These are phyloP conservation scores for Callionymus lyra DNA, from an alignment of 2,113 vertebrate genomes.

Conservation along the genomic window DNA sequence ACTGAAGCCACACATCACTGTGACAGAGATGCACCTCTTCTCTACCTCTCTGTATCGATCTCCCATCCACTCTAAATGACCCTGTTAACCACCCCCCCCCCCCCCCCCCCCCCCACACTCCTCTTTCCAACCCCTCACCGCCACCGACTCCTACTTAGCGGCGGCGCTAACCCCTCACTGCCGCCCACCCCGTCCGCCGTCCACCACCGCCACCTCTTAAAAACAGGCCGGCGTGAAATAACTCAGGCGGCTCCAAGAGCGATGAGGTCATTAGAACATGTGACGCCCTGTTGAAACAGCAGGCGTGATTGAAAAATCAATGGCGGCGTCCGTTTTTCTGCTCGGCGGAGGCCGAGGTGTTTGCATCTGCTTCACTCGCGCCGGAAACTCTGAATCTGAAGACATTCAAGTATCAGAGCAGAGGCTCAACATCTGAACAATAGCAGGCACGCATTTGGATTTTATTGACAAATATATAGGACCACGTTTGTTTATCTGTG, in stretches of 20 bases:
- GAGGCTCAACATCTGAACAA: too few relatives aligned
- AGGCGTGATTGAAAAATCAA: slow-evolving; percentile 70
- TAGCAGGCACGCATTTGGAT: too few relatives aligned
- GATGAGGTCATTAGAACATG: slow-evolving; percentile 71
- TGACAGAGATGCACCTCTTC: slow-evolving; percentile 72
- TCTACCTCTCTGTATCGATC: slow-evolving; percentile 76
- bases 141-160: slow-evolving; percentile 75
- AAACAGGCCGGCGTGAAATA: slow-evolving; percentile 61
- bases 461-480: too few relatives aligned
- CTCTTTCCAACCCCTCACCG: slow-evolving; percentile 61
- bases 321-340: slow-evolving; percentile 58
- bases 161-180: slow-evolving; percentile 36
- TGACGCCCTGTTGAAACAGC: slow-evolving; percentile 68
- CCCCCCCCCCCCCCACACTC: slow-evolving; percentile 62
- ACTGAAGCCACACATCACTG: slow-evolving; percentile 66
- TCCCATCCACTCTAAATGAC: slow-evolving; percentile 79
- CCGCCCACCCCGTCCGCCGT: slow-evolving; percentile 18
- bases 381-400: slow-evolving; percentile 37
- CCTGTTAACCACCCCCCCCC: slow-evolving; percentile 67
- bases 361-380: slow-evolving; percentile 40
- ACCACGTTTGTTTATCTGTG: too few relatives aligned
- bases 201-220: slow-evolving; percentile 34
- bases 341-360: slow-evolving; percentile 27
- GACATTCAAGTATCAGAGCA: slow-evolving; percentile 37
- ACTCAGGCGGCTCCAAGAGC: slow-evolving; percentile 62